phyloP scores from a whole-genome alignment of 2,888 invertebrate genomes.

The Germaria angustata region DNA sequence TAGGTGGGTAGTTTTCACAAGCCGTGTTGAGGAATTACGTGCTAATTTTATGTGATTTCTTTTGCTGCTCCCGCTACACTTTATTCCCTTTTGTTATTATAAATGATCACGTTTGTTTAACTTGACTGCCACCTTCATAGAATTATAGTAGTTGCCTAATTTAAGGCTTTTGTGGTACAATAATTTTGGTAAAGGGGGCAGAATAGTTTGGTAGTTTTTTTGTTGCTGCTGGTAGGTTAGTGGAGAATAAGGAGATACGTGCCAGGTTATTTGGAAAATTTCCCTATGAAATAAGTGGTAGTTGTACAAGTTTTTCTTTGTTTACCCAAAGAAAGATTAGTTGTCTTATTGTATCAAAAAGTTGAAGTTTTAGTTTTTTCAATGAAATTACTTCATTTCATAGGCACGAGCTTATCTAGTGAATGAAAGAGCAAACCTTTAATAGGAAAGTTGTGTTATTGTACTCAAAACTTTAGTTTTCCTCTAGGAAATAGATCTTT shows the following conservation, averaged over 20 bases:
- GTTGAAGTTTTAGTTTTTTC: not conserved
- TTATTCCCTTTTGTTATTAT: conserved; percentile 21
- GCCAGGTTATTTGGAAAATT: conserved; percentile 42
- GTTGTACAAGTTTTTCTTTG: conserved; percentile 10
- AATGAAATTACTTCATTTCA: not conserved
- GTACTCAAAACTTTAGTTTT: no score
- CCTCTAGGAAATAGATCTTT: no score
- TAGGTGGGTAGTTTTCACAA: conserved; percentile 12
- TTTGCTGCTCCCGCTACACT: not conserved
- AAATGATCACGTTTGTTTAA: conserved; percentile 59
- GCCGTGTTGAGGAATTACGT: conserved; percentile 52
- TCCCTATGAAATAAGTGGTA: not conserved
- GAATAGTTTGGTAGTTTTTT: not conserved
- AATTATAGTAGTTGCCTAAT: conserved; percentile 55
- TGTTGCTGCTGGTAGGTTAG: not conserved
- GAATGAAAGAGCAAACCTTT: not conserved
- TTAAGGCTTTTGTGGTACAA: conserved; percentile 47
- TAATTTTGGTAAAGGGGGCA: not conserved
- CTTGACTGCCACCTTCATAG: conserved; percentile 45
- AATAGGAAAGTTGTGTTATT: not conserved
- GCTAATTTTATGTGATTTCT: conserved; percentile 55
- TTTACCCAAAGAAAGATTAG: not conserved
- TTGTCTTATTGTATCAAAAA: conserved; percentile 43
- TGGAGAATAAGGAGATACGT: conserved; percentile 12
- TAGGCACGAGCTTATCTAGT: no score